Conservation (phyloP, 1,140 invertebrate genomes). For the Drosophila pallidifrons region DNA sequence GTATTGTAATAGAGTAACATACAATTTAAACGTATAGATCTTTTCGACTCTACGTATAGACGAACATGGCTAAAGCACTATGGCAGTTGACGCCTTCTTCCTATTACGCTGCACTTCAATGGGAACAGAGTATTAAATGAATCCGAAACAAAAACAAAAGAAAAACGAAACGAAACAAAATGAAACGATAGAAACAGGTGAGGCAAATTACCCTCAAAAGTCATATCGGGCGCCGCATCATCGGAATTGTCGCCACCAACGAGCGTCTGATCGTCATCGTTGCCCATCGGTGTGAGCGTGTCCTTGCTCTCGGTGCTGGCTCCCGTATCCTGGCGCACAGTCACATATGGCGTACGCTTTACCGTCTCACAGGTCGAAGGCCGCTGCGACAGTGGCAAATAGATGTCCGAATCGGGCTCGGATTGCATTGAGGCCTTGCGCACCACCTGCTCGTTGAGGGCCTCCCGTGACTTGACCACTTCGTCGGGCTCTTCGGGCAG, state of each 20-base stretch:
- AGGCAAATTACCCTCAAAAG: conserved; percentile 76
- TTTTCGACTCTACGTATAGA: no score
- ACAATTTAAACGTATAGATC: no score
- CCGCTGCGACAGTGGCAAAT: conserved; percentile 70
- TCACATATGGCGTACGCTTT: conserved; percentile 80
- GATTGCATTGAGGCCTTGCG: conserved; percentile 82
- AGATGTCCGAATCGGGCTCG: conserved; percentile 84
- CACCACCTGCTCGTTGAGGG: conserved; percentile 73
- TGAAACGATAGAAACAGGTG: neutral
- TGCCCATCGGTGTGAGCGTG: conserved; percentile 79
- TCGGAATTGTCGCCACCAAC: conserved; percentile 77
- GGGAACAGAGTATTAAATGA: neutral
- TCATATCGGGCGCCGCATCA: conserved; percentile 78
- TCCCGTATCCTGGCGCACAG: conserved; percentile 82
- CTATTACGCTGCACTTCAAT: no score
- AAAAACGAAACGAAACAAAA: neutral
- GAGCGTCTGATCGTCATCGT: conserved; percentile 80
- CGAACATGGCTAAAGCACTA: no score
- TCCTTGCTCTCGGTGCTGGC: conserved; percentile 85
- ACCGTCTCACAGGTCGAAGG: conserved; percentile 81
- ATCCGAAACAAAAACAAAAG: neutral
- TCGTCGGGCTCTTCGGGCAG: conserved; percentile 86
- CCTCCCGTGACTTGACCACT: conserved; percentile 76
- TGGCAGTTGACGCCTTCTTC: no score
- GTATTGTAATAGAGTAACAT: no score